These are phyloP conservation scores for Myripristis murdjan DNA, from an alignment of 2,797 vertebrate genomes.

Conservation along the genomic window DNA sequence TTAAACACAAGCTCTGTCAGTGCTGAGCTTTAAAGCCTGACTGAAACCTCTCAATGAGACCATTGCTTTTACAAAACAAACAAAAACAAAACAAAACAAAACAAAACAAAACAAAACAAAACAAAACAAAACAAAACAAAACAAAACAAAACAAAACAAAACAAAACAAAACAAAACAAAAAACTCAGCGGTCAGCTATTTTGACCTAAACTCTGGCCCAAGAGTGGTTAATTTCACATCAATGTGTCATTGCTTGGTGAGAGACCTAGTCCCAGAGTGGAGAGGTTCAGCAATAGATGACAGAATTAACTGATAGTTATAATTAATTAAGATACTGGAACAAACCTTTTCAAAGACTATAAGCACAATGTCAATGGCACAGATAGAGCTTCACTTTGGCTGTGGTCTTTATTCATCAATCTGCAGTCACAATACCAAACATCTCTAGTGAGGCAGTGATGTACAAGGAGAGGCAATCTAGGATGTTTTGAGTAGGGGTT, in stretches of 20 bases:
- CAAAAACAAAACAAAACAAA: no score
- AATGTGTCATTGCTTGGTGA: no score
- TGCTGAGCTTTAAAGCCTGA: not conserved
- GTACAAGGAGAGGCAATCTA: slow-evolving; percentile 46
- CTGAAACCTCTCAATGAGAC: not conserved
- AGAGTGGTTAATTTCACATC: no score
- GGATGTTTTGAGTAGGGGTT: slow-evolving; percentile 25
- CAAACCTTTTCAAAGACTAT: not conserved
- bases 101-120: no score
- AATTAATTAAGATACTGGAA: not conserved
- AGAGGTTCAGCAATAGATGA: no score
- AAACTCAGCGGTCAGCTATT: no score
- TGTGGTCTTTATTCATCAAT: slow-evolving; percentile 5
- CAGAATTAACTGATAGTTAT: no score
- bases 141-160: no score
- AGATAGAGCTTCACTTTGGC: not conserved
- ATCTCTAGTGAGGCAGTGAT: slow-evolving; percentile 16
- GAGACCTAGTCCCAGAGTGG: no score
- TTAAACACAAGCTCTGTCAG: not conserved
- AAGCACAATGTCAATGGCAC: not conserved
- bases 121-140: no score
- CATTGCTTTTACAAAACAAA: not conserved
- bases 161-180: no score
- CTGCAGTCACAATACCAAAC: not conserved
- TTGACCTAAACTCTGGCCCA: no score